Evolutionary conservation across 1,140 invertebrate species (phyloP).

Genomic region (Octopus sinensis): DNA sequence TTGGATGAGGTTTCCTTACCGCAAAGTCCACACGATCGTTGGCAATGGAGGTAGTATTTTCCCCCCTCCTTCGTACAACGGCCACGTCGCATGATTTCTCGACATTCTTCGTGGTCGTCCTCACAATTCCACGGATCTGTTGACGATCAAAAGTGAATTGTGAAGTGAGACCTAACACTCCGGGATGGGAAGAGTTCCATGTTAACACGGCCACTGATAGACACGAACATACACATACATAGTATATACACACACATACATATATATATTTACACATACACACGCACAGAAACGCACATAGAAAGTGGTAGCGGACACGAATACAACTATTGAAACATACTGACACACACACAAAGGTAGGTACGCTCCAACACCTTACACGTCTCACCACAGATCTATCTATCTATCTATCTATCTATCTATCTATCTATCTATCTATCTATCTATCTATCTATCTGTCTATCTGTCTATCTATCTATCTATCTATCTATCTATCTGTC

Average conservation of each 20-base stretch:
- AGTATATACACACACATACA: no score
- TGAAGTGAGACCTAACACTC: not conserved
- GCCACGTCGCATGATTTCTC: conserved; percentile 23
- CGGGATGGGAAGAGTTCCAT: no score
- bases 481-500: no score
- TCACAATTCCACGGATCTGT: conserved; percentile 31
- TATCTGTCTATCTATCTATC: no score
- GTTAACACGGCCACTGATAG: no score
- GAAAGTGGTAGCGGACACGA: not conserved
- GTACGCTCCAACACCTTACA: not conserved
- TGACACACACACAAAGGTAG: not conserved
- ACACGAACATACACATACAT: no score
- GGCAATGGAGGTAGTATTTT: conserved; percentile 29
- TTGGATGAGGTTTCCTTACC: conserved; percentile 20
- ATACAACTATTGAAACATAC: not conserved
- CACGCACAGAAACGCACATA: not conserved
- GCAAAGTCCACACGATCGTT: conserved; percentile 30
- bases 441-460: not conserved
- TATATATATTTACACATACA: not conserved
- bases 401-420: no score
- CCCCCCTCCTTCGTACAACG: conserved; percentile 26
- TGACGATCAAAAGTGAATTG: conserved; percentile 3
- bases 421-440: not conserved
- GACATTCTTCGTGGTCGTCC: conserved; percentile 32
- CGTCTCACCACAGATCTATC: no score